Evolutionary conservation across 2,797 vertebrate genomes (phyloP).

Genomic region (Petrocephalus schoutedeni): DNA sequence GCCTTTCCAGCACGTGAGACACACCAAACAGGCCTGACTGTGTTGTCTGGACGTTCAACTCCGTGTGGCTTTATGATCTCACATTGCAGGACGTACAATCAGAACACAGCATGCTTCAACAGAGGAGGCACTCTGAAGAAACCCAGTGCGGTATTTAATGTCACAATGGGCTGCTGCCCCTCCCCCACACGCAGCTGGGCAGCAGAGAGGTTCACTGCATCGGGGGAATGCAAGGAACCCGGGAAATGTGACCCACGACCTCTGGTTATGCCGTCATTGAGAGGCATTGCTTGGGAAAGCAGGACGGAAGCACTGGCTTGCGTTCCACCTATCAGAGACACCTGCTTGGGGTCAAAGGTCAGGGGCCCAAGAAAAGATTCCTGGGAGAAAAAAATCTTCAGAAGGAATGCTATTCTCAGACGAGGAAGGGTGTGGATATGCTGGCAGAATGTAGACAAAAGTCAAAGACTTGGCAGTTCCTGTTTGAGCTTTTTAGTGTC

Average conservation of each 20-base stretch:
- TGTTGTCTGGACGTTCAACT: neutral
- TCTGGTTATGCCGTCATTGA: neutral
- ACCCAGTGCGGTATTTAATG: neutral
- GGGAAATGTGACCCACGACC: neutral
- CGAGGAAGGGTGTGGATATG: constrained; percentile 15
- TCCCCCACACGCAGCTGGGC: neutral
- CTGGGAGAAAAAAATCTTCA: constrained; percentile 31
- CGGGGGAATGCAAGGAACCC: neutral
- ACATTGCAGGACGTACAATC: neutral
- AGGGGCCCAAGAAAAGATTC: constrained; percentile 29
- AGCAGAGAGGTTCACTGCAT: neutral
- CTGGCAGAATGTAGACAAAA: constrained; percentile 6
- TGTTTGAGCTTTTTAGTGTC: neutral
- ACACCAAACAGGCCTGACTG: neutral
- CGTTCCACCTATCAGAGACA: constrained; percentile 31
- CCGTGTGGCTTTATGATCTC: neutral
- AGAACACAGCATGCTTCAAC: neutral
- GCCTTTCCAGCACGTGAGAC: neutral
- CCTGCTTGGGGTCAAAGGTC: constrained; percentile 35
- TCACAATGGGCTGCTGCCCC: neutral
- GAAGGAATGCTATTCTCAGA: constrained; percentile 42
- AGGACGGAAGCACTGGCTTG: neutral
- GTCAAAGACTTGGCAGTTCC: neutral
- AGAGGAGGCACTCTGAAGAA: neutral
- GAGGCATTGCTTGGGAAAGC: neutral